Base-by-base conservation (phyloP, 2,888 invertebrate species). In the Neoscelio sp. region DNA sequence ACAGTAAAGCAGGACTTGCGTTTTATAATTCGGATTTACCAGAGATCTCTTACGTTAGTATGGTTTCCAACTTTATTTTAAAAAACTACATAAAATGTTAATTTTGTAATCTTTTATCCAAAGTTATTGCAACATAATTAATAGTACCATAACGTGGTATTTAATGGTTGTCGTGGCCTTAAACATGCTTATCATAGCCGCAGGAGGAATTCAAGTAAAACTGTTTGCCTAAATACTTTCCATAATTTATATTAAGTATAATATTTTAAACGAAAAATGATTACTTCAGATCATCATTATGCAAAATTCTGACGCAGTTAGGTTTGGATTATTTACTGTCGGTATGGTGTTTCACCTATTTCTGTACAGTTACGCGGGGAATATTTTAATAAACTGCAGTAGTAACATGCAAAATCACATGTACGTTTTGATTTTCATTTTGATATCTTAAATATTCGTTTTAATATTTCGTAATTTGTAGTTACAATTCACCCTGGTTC, bases 401-500 rank as follows among this genome's bases (percentile, higher is more conserved):
- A n/a, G 2, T 26, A 23, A 28, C 6, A 38, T 50, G n/a, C 48
- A 28, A n/a, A 8, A 23, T 15, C 2, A 64, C n/a, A n/a, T 33
- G 33, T 33, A 33, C n/a, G 33, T 33, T 33, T 33, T 33, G n/a
- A 7, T 33, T 33, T 33, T 33, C 6, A 33, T 33, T 3, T n/a
- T n/a, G n/a, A 2, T 33, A n/a, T 33, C 10, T 7, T 33, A 33
- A 33, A 6, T 33, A n/a, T 7, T 33, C 2, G n/a, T 33, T 33
- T 7, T 4, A 23, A 6, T 23, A 23, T 23, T 23, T 42, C 17
- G 58, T 58, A 44, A 5, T 4, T 52, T 10, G 2, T 10, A 70
- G 70, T 13, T 71, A 71, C n/a, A 44, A 15, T 13, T 10, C 56
- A 20, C 12, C 23, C 6, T 73, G 73, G 73, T 73, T 46, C 23